Evolutionary conservation across 2,797 vertebrate genomes (phyloP), one percentile per base, ranked within the genome.

Genomic region (Falco berigora): DNA sequence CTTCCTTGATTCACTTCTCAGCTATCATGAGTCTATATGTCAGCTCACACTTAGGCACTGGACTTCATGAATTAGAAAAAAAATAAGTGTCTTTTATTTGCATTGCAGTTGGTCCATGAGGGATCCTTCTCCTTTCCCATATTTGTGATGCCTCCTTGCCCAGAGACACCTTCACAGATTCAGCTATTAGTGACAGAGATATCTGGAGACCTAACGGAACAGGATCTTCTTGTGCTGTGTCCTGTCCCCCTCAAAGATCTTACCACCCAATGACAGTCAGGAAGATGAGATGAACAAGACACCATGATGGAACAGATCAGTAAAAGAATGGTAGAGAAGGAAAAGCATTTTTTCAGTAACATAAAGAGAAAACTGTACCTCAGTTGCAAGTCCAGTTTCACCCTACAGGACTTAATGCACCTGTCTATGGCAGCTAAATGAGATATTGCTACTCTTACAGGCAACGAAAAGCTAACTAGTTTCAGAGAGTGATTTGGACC

Each of bases 381-480:
- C 32, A 38, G 1, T 44, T 64, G 69, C 22, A 53, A 61, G 34
- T 12, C 7, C 5, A 12, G 3, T 61, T 93, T 90, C 42, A 46
- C 55, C 42, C 12, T 9, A 6, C 9, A 25, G 36, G 9, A 34
- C 7, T 82, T 62, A 13, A 40, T 8, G 15, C 4, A 14, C 0
- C 1, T 21, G 4, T 23, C 27, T 53, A 73, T 5, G 38, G 11
- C 19, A 50, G 11, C 21, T 34, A 34, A 72, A 75, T 4, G 14
- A 66, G 13, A 46, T 40, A 24, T 7, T 6, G 12, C 12, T 68
- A 28, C 38, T 78, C 7, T 23, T 76, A 34, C 15, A 40, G n/a
- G 19, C 15, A 44, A 30, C 0, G 2, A 59, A 61, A 32, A 80
- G 2, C 8, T 47, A 9, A 79, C 30, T 8, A 59, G 6, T 7